A percentile compares a stretch with the other conserved stretches of the same genome.
phyloP scores from a whole-genome alignment of 2,888 invertebrate species.

The Cryptocephalus primarius region DNA sequence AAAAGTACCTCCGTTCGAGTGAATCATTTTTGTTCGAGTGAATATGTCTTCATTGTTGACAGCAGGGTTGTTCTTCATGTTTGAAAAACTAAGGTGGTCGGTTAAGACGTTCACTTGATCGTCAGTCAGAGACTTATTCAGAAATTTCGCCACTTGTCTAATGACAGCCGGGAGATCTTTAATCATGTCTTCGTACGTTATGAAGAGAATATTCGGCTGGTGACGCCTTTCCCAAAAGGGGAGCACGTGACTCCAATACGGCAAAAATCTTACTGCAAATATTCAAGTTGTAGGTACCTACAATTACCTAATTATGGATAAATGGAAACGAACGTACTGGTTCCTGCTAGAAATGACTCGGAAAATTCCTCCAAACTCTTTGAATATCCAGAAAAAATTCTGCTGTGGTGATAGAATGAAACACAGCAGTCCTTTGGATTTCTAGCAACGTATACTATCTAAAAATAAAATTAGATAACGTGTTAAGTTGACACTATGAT shows the following conservation, averaged over 20 bases:
- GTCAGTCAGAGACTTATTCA: slow-evolving; percentile 19
- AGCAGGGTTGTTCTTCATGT: slow-evolving; percentile 46
- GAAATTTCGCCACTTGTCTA: slow-evolving; percentile 20
- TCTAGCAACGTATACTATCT: slow-evolving; percentile 59
- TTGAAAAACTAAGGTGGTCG: slow-evolving; percentile 26
- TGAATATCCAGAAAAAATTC: slow-evolving; percentile 44
- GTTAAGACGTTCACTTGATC: slow-evolving; percentile 19
- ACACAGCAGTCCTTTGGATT: slow-evolving; percentile 63
- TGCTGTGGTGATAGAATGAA: slow-evolving; percentile 58
- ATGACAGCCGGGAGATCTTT: slow-evolving; percentile 19
- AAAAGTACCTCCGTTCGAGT: slow-evolving; percentile 32
- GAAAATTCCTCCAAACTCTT: slow-evolving; percentile 47
- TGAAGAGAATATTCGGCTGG: slow-evolving; percentile 25
- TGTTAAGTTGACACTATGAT: not conserved
- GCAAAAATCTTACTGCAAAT: slow-evolving; percentile 25
- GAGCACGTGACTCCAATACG: slow-evolving; percentile 29
- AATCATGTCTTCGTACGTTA: slow-evolving; percentile 29
- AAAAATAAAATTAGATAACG: slow-evolving; percentile 15
- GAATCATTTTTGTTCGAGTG: slow-evolving; percentile 29
- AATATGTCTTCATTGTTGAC: slow-evolving; percentile 42
- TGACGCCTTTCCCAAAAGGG: slow-evolving; percentile 25
- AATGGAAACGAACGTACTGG: slow-evolving; percentile 35
- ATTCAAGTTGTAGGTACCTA: too few species aligned
- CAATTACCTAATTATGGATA: slow-evolving; percentile 5
- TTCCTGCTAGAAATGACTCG: slow-evolving; percentile 47